These are phyloP conservation scores for Lasioglossum baleicum DNA, from an alignment of 1,140 invertebrate species.

Conservation along the genomic window DNA sequence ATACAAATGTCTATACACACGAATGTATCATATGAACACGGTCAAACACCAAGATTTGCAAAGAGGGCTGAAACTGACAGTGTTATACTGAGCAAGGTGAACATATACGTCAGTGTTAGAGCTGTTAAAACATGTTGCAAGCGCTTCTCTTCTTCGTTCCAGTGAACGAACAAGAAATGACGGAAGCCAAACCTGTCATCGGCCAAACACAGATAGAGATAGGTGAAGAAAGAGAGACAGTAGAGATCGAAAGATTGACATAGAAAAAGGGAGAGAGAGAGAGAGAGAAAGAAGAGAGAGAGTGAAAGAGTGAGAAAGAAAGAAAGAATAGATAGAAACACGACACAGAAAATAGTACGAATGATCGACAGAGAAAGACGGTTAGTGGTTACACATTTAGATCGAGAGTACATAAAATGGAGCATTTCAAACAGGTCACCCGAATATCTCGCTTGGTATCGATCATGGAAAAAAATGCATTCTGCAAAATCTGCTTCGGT, in stretches of 20 bases:
- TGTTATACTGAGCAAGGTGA: constrained; percentile 81
- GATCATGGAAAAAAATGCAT: too few species aligned
- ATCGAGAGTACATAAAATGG: not conserved
- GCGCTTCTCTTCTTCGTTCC: constrained; percentile 30
- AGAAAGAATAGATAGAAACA: not conserved
- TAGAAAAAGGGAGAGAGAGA: not conserved
- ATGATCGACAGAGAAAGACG: not conserved
- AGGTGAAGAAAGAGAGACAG: not conserved
- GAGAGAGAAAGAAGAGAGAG: not conserved
- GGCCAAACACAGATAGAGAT: constrained; percentile 30
- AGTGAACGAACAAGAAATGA: constrained; percentile 4
- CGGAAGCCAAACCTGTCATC: constrained; percentile 31
- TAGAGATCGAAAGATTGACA: not conserved
- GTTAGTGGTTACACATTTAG: constrained; percentile 25
- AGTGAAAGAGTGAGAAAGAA: not conserved
- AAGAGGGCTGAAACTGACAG: constrained; percentile 78
- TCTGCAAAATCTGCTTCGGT: too few species aligned
- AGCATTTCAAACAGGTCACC: too few species aligned
- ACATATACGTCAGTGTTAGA: constrained; percentile 81
- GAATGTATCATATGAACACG: not conserved
- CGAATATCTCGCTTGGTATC: too few species aligned
- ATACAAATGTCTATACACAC: too few species aligned
- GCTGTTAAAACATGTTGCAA: constrained; percentile 54
- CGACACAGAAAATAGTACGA: constrained; percentile 3
- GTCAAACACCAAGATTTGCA: constrained; percentile 53